Evolutionary conservation across 1,140 invertebrate species (phyloP).

Genomic region (Lordiphosa mommai): DNA sequence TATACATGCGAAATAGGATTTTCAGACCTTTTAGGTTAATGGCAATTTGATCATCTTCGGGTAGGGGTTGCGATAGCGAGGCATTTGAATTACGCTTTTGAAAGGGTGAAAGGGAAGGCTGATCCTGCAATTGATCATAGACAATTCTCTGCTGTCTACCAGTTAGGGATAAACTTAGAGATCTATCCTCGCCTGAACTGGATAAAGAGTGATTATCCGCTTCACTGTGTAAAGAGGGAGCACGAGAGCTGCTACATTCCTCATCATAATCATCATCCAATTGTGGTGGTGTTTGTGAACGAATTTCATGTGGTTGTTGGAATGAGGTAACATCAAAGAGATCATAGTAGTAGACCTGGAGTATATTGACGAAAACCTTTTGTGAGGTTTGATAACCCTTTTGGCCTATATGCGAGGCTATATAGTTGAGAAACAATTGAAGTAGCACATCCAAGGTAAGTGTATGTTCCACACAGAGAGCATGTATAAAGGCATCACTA

Average conservation of each 20-base stretch:
- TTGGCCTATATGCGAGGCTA: slow-evolving; percentile 72
- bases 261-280: slow-evolving; percentile 67
- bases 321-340: slow-evolving; percentile 65
- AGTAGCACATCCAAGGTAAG: slow-evolving; percentile 62
- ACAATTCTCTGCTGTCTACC: slow-evolving; percentile 67
- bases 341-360: slow-evolving; percentile 75
- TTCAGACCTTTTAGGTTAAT: slow-evolving; percentile 72
- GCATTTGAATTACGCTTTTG: slow-evolving; percentile 64
- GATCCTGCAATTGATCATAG: slow-evolving; percentile 71
- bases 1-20: slow-evolving; percentile 78
- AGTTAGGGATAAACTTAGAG: slow-evolving; percentile 35
- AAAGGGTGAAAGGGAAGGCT: slow-evolving; percentile 50
- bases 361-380: slow-evolving; percentile 70
- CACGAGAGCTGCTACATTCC: slow-evolving; percentile 66
- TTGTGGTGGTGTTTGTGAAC: slow-evolving; percentile 62
- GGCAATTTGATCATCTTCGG: slow-evolving; percentile 46
- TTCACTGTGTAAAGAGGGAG: slow-evolving; percentile 65
- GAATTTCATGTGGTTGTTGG: slow-evolving; percentile 50
- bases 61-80: slow-evolving; percentile 55
- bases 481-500: slow-evolving; percentile 75
- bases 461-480: slow-evolving; percentile 68
- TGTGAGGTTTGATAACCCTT: slow-evolving; percentile 77
- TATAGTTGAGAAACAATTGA: slow-evolving; percentile 75
- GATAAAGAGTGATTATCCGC: slow-evolving; percentile 69
- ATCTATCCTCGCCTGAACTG: slow-evolving; percentile 70